Evolutionary conservation across 2,797 vertebrate species (phyloP), one percentile per base, ranked within the genome.

Genomic region (Gallinago stenura): DNA sequence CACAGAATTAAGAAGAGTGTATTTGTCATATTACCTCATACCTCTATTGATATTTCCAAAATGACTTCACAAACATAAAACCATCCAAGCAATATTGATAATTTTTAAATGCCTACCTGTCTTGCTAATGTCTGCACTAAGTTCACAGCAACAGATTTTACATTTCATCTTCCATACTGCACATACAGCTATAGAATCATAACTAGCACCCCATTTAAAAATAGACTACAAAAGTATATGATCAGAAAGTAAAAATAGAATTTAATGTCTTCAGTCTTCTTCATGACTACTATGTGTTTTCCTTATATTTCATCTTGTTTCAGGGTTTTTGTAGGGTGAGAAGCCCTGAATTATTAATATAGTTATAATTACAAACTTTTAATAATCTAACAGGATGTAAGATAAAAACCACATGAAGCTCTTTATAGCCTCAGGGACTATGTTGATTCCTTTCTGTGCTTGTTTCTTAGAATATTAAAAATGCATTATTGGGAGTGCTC

Each of bases 401-500:
- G 66, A 90, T 86, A 95, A 94, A 97, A 97, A 92, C 61, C 39
- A 93, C 56, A 87, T 65, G 72, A 87, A 94, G 56, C 26, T 91
- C 75, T 87, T 91, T 89, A 69, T 83, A 92, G 92, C 92, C 93
- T 88, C 70, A 95, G 92, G 92, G 65, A 75, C 66, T 80, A 50
- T 76, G 87, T 43, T 95, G 85, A 53, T 89, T 95, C 62, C 64
- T 90, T 94, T 95, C 60, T 93, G 77, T 45, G 46, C 14, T 89
- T 46, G 33, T 89, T 93, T 81, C 71, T 93, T 53, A 62, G 54
- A 73, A 62, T 89, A 96, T 96, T 97, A 96, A 95, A 94, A 96
- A 95, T 87, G 53, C 72, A 89, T 95, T 89, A 88, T 92, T 95
- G 84, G 68, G 66, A 87, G 56, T 70, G 56, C 90, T 96, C 78